Base-by-base conservation (phyloP, 2,113 vertebrate species). In the Ardeotis arabs region DNA sequence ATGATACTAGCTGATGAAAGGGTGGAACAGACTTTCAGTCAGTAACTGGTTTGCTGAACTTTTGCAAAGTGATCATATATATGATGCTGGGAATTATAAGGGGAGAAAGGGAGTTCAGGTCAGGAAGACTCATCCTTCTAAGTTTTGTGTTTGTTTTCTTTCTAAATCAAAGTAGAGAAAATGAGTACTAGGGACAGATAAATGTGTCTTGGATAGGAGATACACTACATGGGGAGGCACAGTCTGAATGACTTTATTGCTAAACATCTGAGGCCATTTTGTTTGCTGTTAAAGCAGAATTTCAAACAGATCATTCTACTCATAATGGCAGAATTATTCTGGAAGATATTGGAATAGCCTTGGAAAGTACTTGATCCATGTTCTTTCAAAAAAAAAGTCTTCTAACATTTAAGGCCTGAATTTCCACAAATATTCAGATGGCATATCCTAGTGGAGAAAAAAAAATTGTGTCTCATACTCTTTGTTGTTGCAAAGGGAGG, bases 221-320 rank as follows among this genome's bases (percentile, higher is more conserved):
- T 45, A 39, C 0, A 0, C 24, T 60, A 21, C 0, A 0, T 59
- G 58, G 78, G 17, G 27, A 85, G 23, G 9, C 21, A 58, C 3
- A 31, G 2, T 49, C 37, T 72, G 79, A 91, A 87, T 88, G 11
- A 12, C 7, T 80, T 84, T 44, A 58, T 67, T 77, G 25, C 20
- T 74, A n/a, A 90, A 77, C 2, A 78, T 56, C 33, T 86, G 47
- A 81, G 27, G 15, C 9, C 47, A 68, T 80, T 90, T 84, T 52
- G 0, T 52, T 64, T 1, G 3, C 49, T 9, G 3, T 64, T 81
- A 75, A 25, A 91, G 21, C 8, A 80, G 23, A 70, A 60, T 72
- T 81, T 90, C 1, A 2, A 80, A 33, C 4, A 55, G 22, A 73
- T 82, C 68, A 49, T 77, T 92, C 18, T 41, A 20, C 8, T 79